Base-by-base conservation (phyloP, 2,797 vertebrate genomes). In the Scolopax bukidnonensis region DNA sequence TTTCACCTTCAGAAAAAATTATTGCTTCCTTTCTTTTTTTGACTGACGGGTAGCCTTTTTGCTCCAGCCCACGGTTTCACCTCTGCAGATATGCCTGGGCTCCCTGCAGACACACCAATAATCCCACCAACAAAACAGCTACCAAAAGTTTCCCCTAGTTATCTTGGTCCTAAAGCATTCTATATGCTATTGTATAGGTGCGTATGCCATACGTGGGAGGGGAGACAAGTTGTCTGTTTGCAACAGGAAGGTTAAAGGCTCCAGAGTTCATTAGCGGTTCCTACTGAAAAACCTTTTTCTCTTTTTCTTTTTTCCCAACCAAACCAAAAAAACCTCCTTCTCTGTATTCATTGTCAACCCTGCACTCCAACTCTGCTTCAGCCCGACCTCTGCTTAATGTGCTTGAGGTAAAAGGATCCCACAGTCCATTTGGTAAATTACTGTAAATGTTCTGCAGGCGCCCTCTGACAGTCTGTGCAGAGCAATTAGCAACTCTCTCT, bases 401-500 rank as follows among this genome's bases (percentile, higher is more conserved):
- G 32, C n/a, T 70, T 32, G 84, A 67, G 68, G 68, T 77, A 60
- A 85, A 87, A 90, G 56, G 43, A 95, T 89, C 82, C 64, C 71
- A 61, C 56, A 87, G 87, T 53, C 79, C 84, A 85, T 95, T 93
- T 95, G 87, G 56, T 70, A 95, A 95, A 95, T 41, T 36, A 64
- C 71, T 56, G n/a, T 64, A 89, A 89, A 85, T 93, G 90, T 89
- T 87, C 84, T 80, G 75, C 60, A 79, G 85, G 56, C 0, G 0
- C 87, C 75, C 50, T 79, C 78, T 93, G 87, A 82, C 63, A 59
- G 59, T 6, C 32, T 67, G 65, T 89, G 85, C 60, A 32, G 68
- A 87, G 56, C 87, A 97, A 95, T 95, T 95, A 96, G 64, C 64
- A 85, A 4, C 30, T 74, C 38, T 60, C 27, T 45, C 33, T 76